Evolutionary conservation across 1,140 invertebrate species (phyloP).

Genomic region (Drosophila dunni): DNA sequence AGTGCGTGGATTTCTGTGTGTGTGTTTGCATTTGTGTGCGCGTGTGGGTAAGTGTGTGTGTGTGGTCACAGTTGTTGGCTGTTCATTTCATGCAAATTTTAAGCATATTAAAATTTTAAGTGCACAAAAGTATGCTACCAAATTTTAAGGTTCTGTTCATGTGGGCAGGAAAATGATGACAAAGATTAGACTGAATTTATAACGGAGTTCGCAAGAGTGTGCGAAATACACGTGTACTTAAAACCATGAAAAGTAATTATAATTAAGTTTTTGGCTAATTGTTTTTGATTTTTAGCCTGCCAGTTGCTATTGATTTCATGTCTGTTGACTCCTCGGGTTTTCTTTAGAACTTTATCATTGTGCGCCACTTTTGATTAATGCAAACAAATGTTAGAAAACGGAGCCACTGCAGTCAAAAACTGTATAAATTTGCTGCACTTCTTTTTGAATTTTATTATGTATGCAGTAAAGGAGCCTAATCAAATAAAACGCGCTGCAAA

Average conservation of each 20-base stretch:
- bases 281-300: too few species aligned
- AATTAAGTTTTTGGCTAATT: too few species aligned
- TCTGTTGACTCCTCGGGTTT: too few species aligned
- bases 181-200: constrained; percentile 10
- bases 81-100: constrained; percentile 53
- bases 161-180: constrained; percentile 33
- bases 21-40: constrained; percentile 8
- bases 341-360: too few species aligned
- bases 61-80: constrained; percentile 25
- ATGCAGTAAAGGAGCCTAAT: constrained; percentile 31
- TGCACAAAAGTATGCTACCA: constrained; percentile 46
- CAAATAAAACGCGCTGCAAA: constrained; percentile 44
- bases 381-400: too few species aligned
- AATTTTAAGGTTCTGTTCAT: constrained; percentile 41
- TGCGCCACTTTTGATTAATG: too few species aligned
- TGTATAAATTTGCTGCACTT: neutral
- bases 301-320: too few species aligned
- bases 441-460: neutral
- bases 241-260: too few species aligned
- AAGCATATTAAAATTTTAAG: constrained; percentile 60
- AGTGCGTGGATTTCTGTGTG: constrained; percentile 9
- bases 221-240: too few species aligned
- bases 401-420: too few species aligned
- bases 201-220: neutral
- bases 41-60: constrained; percentile 13